A percentile compares a stretch with the other conserved stretches of the same genome.
phyloP scores from a whole-genome alignment of 2,888 invertebrate species.

The Oegoconia quadripuncta region DNA sequence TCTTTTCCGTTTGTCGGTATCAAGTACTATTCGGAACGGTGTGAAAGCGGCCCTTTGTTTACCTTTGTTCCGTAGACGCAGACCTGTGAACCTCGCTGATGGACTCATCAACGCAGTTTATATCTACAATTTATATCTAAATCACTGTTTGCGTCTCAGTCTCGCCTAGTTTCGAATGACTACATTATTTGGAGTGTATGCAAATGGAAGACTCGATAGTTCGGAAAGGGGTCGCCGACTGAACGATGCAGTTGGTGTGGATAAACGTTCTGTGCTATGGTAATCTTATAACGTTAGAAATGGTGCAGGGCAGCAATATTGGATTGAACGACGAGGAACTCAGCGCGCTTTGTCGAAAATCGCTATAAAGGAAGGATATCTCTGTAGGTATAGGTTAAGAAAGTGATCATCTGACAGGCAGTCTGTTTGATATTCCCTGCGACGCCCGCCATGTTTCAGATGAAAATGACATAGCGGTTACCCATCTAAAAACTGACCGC shows the following conservation, averaged over 20 bases:
- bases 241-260: conserved; percentile 1
- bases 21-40: conserved; percentile 19
- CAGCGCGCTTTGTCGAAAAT: no score
- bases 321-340: no score
- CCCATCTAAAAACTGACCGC: no score
- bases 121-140: conserved; percentile 7
- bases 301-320: no score
- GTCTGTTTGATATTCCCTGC: no score
- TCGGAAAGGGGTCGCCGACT: conserved; percentile 25
- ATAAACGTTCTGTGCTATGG: conserved; percentile 1
- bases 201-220: conserved; percentile 12
- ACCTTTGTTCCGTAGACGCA: conserved; percentile 1
- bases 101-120: conserved; percentile 7
- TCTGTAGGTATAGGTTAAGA: no score
- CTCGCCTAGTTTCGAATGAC: background rate
- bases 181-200: conserved; percentile 24
- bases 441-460: no score
- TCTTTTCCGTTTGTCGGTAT: no score
- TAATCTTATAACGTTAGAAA: background rate
- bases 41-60: conserved; percentile 12
- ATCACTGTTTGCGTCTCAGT: background rate
- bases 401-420: no score
- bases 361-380: no score
- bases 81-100: conserved; percentile 4
- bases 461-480: no score